phyloP scores from a whole-genome alignment of 2,113 vertebrate genomes.

The Budorcas taxicolor region DNA sequence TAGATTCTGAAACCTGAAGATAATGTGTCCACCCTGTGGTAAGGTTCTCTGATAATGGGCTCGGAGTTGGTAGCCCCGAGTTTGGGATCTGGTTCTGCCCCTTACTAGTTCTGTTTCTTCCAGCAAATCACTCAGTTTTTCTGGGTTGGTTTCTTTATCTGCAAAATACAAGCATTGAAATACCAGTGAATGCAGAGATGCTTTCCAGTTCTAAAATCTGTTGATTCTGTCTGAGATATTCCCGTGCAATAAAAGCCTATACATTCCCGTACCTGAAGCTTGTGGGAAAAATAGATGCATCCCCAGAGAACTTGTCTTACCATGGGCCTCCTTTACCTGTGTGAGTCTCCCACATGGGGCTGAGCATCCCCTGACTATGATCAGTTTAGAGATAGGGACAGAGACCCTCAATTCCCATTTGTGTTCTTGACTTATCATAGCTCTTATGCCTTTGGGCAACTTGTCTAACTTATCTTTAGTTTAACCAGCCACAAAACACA shows the following conservation, averaged over 20 bases:
- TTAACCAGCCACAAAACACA: conserved; percentile 13
- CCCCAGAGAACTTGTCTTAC: not conserved
- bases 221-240: not conserved
- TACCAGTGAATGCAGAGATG: not conserved
- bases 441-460: not conserved
- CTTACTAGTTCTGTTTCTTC: not conserved
- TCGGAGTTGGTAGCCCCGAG: not conserved
- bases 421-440: not conserved
- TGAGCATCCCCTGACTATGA: not conserved
- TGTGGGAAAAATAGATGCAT: not conserved
- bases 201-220: not conserved
- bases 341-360: not conserved
- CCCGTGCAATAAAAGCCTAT: not conserved
- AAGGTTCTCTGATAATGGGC: not conserved
- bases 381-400: not conserved
- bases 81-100: not conserved
- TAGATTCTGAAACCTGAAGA: not conserved
- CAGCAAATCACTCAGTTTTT: not conserved
- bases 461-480: not conserved
- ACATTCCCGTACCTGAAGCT: not conserved
- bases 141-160: not conserved
- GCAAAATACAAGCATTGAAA: not conserved
- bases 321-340: not conserved
- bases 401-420: not conserved
- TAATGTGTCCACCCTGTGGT: not conserved